Evolutionary conservation across 2,888 invertebrate species (phyloP), one percentile per base, ranked within the genome.

Genomic region (Panopea generosa): DNA sequence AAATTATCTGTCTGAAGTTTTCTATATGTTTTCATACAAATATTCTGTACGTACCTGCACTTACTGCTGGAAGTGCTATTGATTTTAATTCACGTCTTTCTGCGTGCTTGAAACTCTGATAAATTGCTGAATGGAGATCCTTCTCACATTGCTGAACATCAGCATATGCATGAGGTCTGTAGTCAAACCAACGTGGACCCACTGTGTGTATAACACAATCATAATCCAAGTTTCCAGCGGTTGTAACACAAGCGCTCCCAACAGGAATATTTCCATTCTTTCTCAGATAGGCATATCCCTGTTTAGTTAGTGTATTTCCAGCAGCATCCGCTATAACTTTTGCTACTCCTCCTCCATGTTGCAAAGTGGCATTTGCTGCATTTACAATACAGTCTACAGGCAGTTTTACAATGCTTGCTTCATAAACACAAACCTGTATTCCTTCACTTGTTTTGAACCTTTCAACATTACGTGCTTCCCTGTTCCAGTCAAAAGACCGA

Each of bases 331-430:
- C 33, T 33, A 33, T 33, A 11, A 33, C 33, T 7, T 33, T 7
- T 4, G 33, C 33, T 7, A 11, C 33, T 33, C 79, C 75, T n/a
- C 68, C 69, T 20, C 38, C 27, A 52, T 75, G 71, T 18, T 53
- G 16, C 11, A 79, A 56, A 22, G 27, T 16, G 4, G 27, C 33
- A 61, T 79, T 75, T 20, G 75, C 79, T 20, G 68, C 63, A 69
- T 79, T 79, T 24, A 79, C 79, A 52, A 79, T 75, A 27, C 79
- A 79, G 9, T 71, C 71, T 2, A 72, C 71, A 2, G 67, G 63
- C 4, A 59, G 43, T 47, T 55, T 52, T 2, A 79, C 29, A 20
- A 79, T 68, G 38, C 69, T 60, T 2, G 63, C 72, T 14, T 72
- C 47, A 38, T 60, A 65, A 3, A 69, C 63, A 43, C 14, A 18